A percentile compares a stretch with the other conserved stretches of the same genome.
Conservation (phyloP, 1,140 invertebrate genomes). For the Brachionus manjavacas region DNA sequence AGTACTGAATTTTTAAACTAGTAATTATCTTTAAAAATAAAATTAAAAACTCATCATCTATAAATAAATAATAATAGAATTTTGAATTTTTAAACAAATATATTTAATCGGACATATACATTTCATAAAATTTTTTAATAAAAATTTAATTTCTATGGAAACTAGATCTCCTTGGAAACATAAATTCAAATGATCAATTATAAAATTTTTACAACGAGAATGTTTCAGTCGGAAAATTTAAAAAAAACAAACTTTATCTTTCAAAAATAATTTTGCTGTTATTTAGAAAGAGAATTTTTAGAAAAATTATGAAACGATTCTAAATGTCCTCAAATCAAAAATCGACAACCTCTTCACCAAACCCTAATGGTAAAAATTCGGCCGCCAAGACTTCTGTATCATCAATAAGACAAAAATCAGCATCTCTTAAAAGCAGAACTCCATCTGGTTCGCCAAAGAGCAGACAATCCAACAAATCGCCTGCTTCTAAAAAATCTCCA, state of each 20-base stretch:
- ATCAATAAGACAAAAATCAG: conserved; percentile 17
- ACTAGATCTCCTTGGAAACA: not conserved
- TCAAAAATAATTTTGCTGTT: not conserved
- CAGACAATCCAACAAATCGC: conserved; percentile 10
- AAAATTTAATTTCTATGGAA: not conserved
- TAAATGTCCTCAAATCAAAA: conserved; percentile 34
- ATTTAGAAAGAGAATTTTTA: not conserved
- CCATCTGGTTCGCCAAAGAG: conserved; percentile 15
- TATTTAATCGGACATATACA: not conserved
- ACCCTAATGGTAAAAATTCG: not conserved
- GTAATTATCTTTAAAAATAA: no score
- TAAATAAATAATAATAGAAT: no score
- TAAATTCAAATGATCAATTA: not conserved
- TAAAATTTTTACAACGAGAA: not conserved
- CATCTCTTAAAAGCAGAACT: conserved; percentile 16
- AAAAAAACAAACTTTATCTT: not conserved
- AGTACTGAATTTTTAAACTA: no score
- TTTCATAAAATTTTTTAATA: not conserved
- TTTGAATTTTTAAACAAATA: not conserved
- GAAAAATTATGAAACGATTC: conserved; percentile 13
- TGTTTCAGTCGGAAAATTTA: not conserved
- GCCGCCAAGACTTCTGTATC: not conserved
- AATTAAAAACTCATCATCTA: no score
- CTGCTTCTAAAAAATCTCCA: conserved; percentile 16
- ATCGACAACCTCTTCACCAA: conserved; percentile 21